Conservation (phyloP, 2,888 invertebrate species). For the Theretra japonica region DNA sequence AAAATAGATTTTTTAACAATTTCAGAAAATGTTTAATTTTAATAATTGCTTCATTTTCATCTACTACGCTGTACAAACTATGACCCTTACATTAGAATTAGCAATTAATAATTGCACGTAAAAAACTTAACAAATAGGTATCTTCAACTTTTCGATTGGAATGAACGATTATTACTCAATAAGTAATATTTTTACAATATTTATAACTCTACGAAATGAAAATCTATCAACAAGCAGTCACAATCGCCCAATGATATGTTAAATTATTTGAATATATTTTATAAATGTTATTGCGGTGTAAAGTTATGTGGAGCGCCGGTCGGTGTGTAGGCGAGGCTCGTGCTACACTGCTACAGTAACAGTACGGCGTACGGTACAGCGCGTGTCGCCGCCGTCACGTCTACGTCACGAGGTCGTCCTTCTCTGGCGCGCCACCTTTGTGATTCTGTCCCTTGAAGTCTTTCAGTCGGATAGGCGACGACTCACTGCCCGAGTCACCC, state of each 20-base stretch:
- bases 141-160: conserved; percentile 84
- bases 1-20: conserved; percentile 62
- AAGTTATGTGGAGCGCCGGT: conserved; percentile 49
- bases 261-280: conserved; percentile 69
- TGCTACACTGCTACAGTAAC: background rate
- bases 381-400: conserved; percentile 36
- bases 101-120: conserved; percentile 86
- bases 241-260: conserved; percentile 86
- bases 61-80: conserved; percentile 85
- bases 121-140: conserved; percentile 85
- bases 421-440: conserved; percentile 67
- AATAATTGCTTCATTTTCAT: conserved; percentile 83
- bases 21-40: conserved; percentile 83
- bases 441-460: conserved; percentile 81
- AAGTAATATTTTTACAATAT: conserved; percentile 81
- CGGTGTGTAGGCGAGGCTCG: conserved; percentile 19
- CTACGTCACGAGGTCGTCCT: conserved; percentile 75
- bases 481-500: conserved; percentile 88
- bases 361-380: background rate
- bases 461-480: conserved; percentile 85
- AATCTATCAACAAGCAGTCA: conserved; percentile 83
- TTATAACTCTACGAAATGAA: conserved; percentile 80
- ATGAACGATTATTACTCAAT: conserved; percentile 82
- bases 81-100: conserved; percentile 82
- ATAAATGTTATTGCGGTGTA: conserved; percentile 78